phyloP scores from a whole-genome alignment of 2,113 vertebrate genomes.

The Philantomba maxwellii region DNA sequence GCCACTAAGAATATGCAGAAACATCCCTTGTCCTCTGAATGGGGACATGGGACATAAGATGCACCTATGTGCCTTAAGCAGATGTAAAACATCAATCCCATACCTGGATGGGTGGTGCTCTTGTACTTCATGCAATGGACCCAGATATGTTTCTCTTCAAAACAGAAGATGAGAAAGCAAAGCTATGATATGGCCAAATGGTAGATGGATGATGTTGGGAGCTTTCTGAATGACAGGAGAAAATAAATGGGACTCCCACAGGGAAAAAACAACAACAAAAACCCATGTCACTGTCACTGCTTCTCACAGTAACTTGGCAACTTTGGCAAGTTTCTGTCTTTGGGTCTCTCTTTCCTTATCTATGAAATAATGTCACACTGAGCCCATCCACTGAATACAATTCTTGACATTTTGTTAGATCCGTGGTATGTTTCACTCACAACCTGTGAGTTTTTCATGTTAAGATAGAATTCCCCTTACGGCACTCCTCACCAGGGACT shows the following conservation, averaged over 20 bases:
- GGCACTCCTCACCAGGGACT: no score
- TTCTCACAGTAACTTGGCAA: background rate
- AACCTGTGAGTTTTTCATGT: background rate
- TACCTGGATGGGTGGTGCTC: accelerated
- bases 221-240: background rate
- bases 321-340: background rate
- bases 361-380: background rate
- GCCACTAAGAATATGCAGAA: background rate
- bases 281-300: background rate
- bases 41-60: accelerated
- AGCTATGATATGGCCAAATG: accelerated
- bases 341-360: background rate
- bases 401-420: background rate
- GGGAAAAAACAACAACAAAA: background rate
- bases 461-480: background rate
- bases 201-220: background rate
- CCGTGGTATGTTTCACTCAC: background rate
- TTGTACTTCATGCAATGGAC: accelerated
- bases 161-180: background rate
- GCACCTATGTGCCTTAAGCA: accelerated
- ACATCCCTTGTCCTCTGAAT: no score
- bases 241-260: background rate
- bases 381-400: background rate
- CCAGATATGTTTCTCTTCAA: background rate
- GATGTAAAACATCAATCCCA: accelerated